Base-by-base conservation (phyloP, 2,797 vertebrate genomes). In the Parotocinclus haroldoi region DNA sequence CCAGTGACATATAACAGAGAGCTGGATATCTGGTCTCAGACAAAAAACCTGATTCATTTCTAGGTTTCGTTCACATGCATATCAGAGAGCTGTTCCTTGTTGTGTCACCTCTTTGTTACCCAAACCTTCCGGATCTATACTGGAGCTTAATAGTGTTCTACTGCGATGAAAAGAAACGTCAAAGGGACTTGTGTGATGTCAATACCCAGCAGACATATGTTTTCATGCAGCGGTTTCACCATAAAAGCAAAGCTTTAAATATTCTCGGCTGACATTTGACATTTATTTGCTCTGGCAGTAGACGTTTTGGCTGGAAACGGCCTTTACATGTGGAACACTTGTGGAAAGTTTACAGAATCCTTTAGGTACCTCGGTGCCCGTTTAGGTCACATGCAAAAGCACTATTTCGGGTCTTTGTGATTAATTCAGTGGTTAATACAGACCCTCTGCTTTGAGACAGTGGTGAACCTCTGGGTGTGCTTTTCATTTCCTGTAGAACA, bases 391-490 rank as follows among this genome's bases (percentile, higher is more conserved):
- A 16, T 14, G 14, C 7, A 13, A 4, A 12, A 55, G 38, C 18
- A 19, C 59, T 55, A 71, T 69, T 62, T 50, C 44, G 39, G 39
- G 58, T 51, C 49, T 63, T 45, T 65, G 66, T 71, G 62, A 70
- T 74, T 69, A 61, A 73, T 76, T 19, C n/a, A 18, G 72, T 38
- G 40, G 68, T 57, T 76, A 69, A 68, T 66, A 11, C 58, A 60
- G 52, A 54, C 58, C 63, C 66, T 64, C 54, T n/a, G 44, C 50
- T 73, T 50, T 38, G 40, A 36, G 59, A 14, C 67, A 59, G 72
- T 60, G 74, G 69, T 78, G 8, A 69, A 74, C 69, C 76, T 76
- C 74, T 51, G 50, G 68, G 55, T 62, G 60, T 70, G 64, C 63
- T 7, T 44, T 18, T 36, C 17, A n/a, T 60, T 59, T 38, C 57